These are phyloP conservation scores for Propithecus coquereli DNA, from an alignment of 2,113 vertebrate species.

Conservation along the genomic window DNA sequence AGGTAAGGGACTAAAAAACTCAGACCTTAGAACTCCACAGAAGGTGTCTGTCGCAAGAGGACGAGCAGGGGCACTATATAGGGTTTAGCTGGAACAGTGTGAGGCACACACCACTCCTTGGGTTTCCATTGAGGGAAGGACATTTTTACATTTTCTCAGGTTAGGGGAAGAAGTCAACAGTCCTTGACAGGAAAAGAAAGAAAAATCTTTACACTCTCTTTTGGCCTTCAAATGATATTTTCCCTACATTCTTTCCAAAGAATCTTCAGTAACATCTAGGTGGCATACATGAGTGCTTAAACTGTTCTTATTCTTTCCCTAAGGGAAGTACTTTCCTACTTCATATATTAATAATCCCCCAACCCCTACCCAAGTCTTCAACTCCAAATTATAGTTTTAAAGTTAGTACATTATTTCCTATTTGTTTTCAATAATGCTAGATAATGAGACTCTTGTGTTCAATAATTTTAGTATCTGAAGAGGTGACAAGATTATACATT, in stretches of 20 bases:
- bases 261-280: not conserved
- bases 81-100: not conserved
- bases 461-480: slow-evolving; percentile 10
- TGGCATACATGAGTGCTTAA: not conserved
- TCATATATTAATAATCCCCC: not conserved
- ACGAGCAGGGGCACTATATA: not conserved
- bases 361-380: not conserved
- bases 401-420: not conserved
- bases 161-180: not conserved
- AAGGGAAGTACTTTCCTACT: not conserved
- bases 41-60: not conserved
- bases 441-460: not conserved
- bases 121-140: not conserved
- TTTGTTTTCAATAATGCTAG: slow-evolving; percentile 29
- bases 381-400: slow-evolving; percentile 6
- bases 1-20: not conserved
- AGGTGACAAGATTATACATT: not conserved
- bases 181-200: not conserved
- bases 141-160: not conserved
- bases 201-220: not conserved
- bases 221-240: not conserved
- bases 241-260: not conserved
- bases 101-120: not conserved
- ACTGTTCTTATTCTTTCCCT: not conserved
- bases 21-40: not conserved